These are phyloP conservation scores for Asteroscopus sphinx DNA, from an alignment of 2,888 invertebrate species.

Conservation along the genomic window DNA sequence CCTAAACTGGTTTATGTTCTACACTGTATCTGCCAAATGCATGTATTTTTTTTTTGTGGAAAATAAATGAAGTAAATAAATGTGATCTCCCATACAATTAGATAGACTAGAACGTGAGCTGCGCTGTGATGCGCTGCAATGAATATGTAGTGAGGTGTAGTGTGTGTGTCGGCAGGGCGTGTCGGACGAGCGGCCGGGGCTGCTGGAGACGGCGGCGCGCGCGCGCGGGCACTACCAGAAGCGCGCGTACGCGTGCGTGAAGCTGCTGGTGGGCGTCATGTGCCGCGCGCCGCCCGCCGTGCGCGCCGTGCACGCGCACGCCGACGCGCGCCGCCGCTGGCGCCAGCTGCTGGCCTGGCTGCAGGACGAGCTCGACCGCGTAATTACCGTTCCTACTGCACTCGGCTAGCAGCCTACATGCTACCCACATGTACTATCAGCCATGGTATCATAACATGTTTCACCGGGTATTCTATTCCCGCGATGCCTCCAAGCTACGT, in stretches of 20 bases:
- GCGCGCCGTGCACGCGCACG: constrained; percentile 93
- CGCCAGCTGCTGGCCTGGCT: constrained; percentile 97
- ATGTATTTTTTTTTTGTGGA: too few species aligned
- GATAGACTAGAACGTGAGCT: too few species aligned
- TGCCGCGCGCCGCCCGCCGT: constrained; percentile 95
- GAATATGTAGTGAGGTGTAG: background rate
- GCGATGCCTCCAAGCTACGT: too few species aligned
- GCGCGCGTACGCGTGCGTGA: constrained; percentile 98
- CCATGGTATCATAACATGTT: too few species aligned
- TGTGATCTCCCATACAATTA: too few species aligned
- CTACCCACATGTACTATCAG: too few species aligned
- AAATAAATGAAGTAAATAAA: too few species aligned
- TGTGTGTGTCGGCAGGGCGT: constrained; percentile 72
- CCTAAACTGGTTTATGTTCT: too few species aligned
- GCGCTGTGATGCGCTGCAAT: too few species aligned
- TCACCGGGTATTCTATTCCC: too few species aligned
- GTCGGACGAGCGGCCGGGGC: constrained; percentile 94
- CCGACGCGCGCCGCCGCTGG: constrained; percentile 96
- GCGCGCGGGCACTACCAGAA: constrained; percentile 99
- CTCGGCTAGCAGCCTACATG: too few species aligned
- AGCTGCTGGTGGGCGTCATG: constrained; percentile 97
- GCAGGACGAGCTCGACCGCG: constrained; percentile 97
- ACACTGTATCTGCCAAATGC: too few species aligned
- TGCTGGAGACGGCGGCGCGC: constrained; percentile 97
- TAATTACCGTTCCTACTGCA: constrained; percentile 65